A percentile compares a stretch with the other conserved stretches of the same genome.
phyloP scores from a whole-genome alignment of 2,797 vertebrate genomes.

The Diplodus puntazzo region DNA sequence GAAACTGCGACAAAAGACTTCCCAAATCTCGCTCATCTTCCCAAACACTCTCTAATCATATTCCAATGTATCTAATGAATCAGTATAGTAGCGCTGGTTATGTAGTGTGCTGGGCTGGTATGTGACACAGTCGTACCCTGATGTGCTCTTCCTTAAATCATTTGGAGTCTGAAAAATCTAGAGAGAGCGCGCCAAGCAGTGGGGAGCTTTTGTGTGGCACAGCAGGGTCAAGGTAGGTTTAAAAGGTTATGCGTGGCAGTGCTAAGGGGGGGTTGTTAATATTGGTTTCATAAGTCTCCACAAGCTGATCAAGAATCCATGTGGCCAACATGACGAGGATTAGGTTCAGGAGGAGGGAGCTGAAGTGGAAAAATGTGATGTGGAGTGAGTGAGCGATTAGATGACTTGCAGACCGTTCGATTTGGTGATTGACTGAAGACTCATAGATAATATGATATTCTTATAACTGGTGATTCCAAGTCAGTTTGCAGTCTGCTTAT shows the following conservation, averaged over 20 bases:
- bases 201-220: constrained; percentile 47
- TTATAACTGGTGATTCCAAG: no score
- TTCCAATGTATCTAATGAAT: not conserved
- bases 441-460: no score
- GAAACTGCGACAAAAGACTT: not conserved
- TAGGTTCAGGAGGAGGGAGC: constrained; percentile 39
- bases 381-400: constrained; percentile 22
- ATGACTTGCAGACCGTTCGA: not conserved
- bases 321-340: constrained; percentile 61
- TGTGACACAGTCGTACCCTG: constrained; percentile 35
- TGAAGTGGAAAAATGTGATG: constrained; percentile 20
- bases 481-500: not conserved
- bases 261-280: constrained; percentile 29
- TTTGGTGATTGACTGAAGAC: not conserved
- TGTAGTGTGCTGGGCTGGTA: constrained; percentile 19
- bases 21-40: not conserved
- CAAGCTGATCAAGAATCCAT: constrained; percentile 66
- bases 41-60: not conserved
- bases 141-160: constrained; percentile 21
- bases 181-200: constrained; percentile 23
- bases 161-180: constrained; percentile 11
- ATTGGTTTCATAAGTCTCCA: constrained; percentile 53
- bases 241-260: constrained; percentile 47
- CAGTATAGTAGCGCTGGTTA: not conserved
- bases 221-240: constrained; percentile 53